phyloP scores from a whole-genome alignment of 2,888 invertebrate species.

The Atethmia centrago region DNA sequence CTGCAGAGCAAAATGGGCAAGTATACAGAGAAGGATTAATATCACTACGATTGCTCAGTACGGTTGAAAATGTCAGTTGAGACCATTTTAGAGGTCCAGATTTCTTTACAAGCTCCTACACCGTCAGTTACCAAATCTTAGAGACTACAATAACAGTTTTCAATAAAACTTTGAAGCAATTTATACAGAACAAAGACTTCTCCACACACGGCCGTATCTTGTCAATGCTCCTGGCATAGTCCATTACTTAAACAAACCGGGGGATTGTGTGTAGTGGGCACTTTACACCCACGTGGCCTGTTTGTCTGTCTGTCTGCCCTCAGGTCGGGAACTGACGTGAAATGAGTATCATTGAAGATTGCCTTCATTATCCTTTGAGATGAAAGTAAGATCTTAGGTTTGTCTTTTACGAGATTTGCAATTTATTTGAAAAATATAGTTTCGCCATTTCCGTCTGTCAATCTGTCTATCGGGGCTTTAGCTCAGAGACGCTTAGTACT shows the following conservation, averaged over 20 bases:
- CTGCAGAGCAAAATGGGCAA: neutral
- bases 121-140: neutral
- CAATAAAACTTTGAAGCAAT: neutral
- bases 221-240: conserved; percentile 83
- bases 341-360: conserved; percentile 61
- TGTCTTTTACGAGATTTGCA: neutral
- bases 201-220: conserved; percentile 60
- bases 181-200: conserved; percentile 34
- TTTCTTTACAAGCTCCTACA: neutral
- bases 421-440: too few species aligned
- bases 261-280: conserved; percentile 81
- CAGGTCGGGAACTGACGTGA: conserved; percentile 57
- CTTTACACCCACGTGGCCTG: conserved; percentile 85
- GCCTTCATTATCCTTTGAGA: conserved; percentile 67
- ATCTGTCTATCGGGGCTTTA: too few species aligned
- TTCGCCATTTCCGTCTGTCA: too few species aligned
- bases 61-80: neutral
- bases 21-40: neutral
- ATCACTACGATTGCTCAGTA: neutral
- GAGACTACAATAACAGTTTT: neutral
- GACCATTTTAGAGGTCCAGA: too few species aligned
- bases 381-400: neutral
- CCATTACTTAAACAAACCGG: conserved; percentile 89
- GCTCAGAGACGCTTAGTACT: too few species aligned
- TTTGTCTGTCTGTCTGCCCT: conserved; percentile 76